Evolutionary conservation across 2,113 vertebrate genomes (phyloP), one percentile per base, ranked within the genome.

Genomic region (Ochotona princeps): DNA sequence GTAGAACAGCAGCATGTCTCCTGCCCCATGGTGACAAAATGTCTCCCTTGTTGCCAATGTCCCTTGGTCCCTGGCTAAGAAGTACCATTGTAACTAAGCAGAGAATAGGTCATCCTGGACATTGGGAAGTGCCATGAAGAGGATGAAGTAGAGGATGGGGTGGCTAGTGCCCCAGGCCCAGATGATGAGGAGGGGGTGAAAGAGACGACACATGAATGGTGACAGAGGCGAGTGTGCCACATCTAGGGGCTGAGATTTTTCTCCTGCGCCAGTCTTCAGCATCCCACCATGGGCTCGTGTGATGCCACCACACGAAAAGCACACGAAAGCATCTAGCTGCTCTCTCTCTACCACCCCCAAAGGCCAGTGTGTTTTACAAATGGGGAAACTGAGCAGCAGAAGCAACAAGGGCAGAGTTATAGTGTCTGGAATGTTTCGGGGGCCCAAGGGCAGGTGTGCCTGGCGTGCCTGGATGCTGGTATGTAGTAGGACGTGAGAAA

Each of bases 381-480:
- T n/a, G 72, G 54, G 47, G 35, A 95, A 72, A 67, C 32, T 11
- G 79, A 94, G 73, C 2, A n/a, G 61, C 81, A 63, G 20, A 4
- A 91, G n/a, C 6, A 66, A 38, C 28, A 44, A 63, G n/a, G 60
- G 10, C 1, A 30, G 13, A 78, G 78, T 78, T 66, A 73, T 67
- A 0, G 12, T 61, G 26, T 30, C n/a, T 65, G 44, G 82, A 21
- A 4, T 1, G 2, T 38, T 80, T 80, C 67, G 63, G 74, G 32
- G 57, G 38, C 57, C 38, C 9, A 35, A 84, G 73, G 32, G 76
- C 70, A 57, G 54, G 66, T n/a, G n/a, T n/a, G n/a, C n/a, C 23
- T 3, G 23, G 2, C 4, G 12, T 30, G 63, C n/a, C 54, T n/a
- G 14, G 4, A 35, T 5, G 54, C 4, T 0, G 1, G 26, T 30